A percentile compares a stretch with the other conserved stretches of the same genome.
These are phyloP conservation scores for Philereme vetulata DNA, from an alignment of 2,888 invertebrate genomes.

Conservation along the genomic window DNA sequence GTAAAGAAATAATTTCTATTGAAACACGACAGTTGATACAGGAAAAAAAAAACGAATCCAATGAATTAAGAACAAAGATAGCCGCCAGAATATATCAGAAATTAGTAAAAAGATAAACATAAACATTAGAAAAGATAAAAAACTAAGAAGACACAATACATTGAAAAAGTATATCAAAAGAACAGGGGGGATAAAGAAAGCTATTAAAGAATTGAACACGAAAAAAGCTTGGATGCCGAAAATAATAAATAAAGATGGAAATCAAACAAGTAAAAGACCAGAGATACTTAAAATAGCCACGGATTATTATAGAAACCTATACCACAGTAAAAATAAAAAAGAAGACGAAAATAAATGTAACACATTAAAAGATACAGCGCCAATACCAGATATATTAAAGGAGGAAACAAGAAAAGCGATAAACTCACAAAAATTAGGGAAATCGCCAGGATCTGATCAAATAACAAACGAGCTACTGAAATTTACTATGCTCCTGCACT, in stretches of 20 bases:
- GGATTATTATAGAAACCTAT: too few relatives aligned
- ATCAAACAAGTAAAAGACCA: too few relatives aligned
- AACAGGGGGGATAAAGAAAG: constrained; percentile 1
- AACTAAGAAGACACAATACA: too few relatives aligned
- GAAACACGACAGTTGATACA: neutral
- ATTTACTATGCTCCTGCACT: neutral
- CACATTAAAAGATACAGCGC: too few relatives aligned
- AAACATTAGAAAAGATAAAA: too few relatives aligned
- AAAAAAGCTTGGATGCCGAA: constrained; percentile 2
- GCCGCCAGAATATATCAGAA: neutral
- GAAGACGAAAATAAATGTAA: too few relatives aligned
- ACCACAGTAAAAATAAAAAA: too few relatives aligned
- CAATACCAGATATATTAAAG: neutral
- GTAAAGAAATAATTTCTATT: neutral
- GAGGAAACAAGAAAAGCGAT: constrained; percentile 11
- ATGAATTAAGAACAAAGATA: neutral
- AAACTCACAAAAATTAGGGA: constrained; percentile 8
- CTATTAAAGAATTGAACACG: neutral
- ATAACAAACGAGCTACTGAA: neutral
- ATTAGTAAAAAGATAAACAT: neutral
- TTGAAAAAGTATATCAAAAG: neutral
- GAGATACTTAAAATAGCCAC: too few relatives aligned
- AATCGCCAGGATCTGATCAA: constrained; percentile 8
- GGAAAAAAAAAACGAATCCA: neutral
- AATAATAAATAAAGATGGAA: neutral